Base-by-base conservation (phyloP, 2,888 invertebrate genomes). In the Noctua janthina region DNA sequence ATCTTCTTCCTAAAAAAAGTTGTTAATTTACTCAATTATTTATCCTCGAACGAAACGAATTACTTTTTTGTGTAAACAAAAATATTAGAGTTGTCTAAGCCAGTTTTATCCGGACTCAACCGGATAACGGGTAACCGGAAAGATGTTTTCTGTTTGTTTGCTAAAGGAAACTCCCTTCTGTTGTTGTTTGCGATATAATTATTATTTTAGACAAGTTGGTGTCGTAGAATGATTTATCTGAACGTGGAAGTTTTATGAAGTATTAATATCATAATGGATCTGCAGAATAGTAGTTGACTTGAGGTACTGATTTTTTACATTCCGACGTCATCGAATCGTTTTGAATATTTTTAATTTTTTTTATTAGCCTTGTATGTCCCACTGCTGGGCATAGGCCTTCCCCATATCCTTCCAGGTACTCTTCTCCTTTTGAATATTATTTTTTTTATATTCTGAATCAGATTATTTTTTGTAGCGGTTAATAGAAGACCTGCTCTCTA, bases 1-100 rank as follows among this genome's bases (percentile, higher is more conserved):
- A 29, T 56, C 8, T 69, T 35, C 23, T 39, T 71, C 62, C 68
- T 10, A 69, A 79, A 66, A 69, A 72, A 82, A 29, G 17, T 43
- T 73, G 76, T 68, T 83, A 81, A 83, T 86, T 86, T 71, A 75
- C 62, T 73, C 46, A 74, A 81, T 80, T 71, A 81, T 82, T 84
- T 85, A 78, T 72, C 67, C 46, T 15, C 68, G 35, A 72, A 75
- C 54, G 72, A 76, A 72, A 74, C 43, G 43, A 75, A 83, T 87
- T 78, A 76, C 68, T 90, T 82, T 86, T 87, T 79, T 83, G 46
- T 79, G 80, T 87, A 87, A 90, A 87, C 86, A 88, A 88, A 88
- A 88, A 87, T 82, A 88, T 90, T 79, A 84, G 74, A 86, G 74
- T 79, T 82, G 83, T 79, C 78, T 89, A 88, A 91, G 88, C 87